phyloP scores from a whole-genome alignment of 2,888 invertebrate species.

The Atrina japonica region DNA sequence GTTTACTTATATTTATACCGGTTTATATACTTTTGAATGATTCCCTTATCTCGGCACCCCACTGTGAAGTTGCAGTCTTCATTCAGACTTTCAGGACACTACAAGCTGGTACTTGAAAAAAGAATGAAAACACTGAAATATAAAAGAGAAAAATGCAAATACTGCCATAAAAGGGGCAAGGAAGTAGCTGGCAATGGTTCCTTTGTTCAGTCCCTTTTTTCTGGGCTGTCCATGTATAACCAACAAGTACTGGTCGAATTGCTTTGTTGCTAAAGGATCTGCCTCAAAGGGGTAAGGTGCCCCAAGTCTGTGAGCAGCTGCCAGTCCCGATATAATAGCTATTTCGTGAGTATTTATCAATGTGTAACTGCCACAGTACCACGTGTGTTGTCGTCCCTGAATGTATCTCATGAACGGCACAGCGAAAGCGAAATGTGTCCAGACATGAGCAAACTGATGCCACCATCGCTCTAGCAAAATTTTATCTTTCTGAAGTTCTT shows the following conservation, averaged over 20 bases:
- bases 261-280: conserved; percentile 66
- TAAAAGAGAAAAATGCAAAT: conserved; percentile 55
- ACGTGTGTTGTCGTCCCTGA: conserved; percentile 65
- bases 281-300: conserved; percentile 68
- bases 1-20: too few relatives aligned
- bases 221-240: conserved; percentile 65
- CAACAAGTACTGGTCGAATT: conserved; percentile 69
- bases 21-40: too few relatives aligned
- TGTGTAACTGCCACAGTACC: conserved; percentile 70
- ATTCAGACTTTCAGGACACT: too few relatives aligned
- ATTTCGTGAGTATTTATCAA: conserved; percentile 72
- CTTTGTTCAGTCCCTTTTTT: conserved; percentile 54
- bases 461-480: conserved; percentile 66
- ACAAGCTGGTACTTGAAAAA: too few relatives aligned
- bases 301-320: conserved; percentile 68
- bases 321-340: conserved; percentile 69
- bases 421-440: conserved; percentile 71
- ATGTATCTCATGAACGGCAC: conserved; percentile 69
- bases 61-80: too few relatives aligned
- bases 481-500: conserved; percentile 62
- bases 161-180: conserved; percentile 59
- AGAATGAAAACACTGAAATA: conserved; percentile 33
- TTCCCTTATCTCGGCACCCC: too few relatives aligned
- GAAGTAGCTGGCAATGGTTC: conserved; percentile 50
- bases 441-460: conserved; percentile 72